Evolutionary conservation across 2,888 invertebrate species (phyloP), one percentile per base, ranked within the genome.

Genomic region (Campaea margaritaria): DNA sequence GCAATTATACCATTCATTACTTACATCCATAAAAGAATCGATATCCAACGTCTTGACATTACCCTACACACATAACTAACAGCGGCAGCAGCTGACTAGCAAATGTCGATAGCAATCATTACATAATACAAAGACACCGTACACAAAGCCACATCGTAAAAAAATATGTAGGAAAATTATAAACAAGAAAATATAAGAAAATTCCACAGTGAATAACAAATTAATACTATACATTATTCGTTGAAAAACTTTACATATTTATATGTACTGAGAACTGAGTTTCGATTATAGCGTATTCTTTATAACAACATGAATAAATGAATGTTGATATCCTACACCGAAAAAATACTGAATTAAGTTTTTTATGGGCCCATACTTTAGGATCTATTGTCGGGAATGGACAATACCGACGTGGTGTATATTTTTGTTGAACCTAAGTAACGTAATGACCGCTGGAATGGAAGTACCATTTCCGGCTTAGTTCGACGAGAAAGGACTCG

Each of bases 1-100:
- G 77, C 80, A 79, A 81, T 82, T 31, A 78, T 74, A 76, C 66
- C 75, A 78, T 75, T 77, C 76, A 81, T 65, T 65, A 69, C 68
- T 71, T 72, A 70, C 78, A 77, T 81, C 78, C 72, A 76, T 80
- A 81, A 77, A 74, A 80, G 73, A 78, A 75, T 75, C 74, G 69
- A 79, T 75, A 78, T 72, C 63, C 72, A 74, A 76, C 63, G 68
- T 73, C 73, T 71, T 76, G 74, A 74, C 78, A 79, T 79, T 80
- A 79, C 74, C 75, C 74, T 76, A 69, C 72, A 68, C 66, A 68
- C 53, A 62, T 70, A 68, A 62, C 71, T 50, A 73, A 77, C 86
- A 86, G 82, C 83, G 83, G 85, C 51, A 73, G 78, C 86, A 86
- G 82, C 83, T 84, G 85, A 81, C 73, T 69, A 55, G 69, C 58